Percentiles rank a stretch among this genome's conserved stretches.
Evolutionary conservation across 2,888 invertebrate genomes (phyloP).

Genomic region (Protodeltote pygarga): DNA sequence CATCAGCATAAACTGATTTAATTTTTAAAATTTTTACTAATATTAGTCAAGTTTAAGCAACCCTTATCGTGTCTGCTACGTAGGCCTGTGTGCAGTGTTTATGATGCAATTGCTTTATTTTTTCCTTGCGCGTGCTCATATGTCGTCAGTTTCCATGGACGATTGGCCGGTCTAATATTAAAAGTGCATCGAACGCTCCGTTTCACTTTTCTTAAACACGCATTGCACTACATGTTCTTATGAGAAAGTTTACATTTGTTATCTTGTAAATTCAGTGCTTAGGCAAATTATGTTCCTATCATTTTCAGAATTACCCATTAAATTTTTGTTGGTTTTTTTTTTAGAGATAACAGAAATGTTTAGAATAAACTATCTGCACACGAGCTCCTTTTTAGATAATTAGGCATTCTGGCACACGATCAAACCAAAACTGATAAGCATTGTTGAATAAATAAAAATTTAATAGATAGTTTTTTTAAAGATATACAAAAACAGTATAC

Average conservation of each 20-base stretch:
- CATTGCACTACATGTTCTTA: slow-evolving; percentile 26
- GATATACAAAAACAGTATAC: too few species aligned
- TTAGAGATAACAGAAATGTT: slow-evolving; percentile 3
- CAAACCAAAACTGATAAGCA: too few species aligned
- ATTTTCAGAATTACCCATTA: background rate
- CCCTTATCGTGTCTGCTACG: too few species aligned
- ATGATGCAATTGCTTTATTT: slow-evolving; percentile 46
- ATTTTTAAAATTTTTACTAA: too few species aligned
- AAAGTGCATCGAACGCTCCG: slow-evolving; percentile 47
- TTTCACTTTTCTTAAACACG: slow-evolving; percentile 54
- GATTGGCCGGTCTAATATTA: slow-evolving; percentile 29
- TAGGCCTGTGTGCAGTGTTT: too few species aligned
- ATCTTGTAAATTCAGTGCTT: slow-evolving; percentile 11
- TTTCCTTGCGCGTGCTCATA: slow-evolving; percentile 37
- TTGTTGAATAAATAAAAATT: too few species aligned
- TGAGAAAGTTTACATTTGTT: slow-evolving; percentile 28
- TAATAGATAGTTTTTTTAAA: too few species aligned
- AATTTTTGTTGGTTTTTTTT: too few species aligned
- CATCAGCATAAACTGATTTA: too few species aligned
- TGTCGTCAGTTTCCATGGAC: slow-evolving; percentile 44
- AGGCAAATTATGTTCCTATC: slow-evolving; percentile 2
- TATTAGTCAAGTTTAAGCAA: too few species aligned
- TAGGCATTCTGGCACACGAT: slow-evolving; percentile 17
- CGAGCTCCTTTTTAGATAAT: background rate
- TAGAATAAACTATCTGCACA: slow-evolving; percentile 9